Percentiles rank a stretch among this genome's conserved stretches.
Conservation (phyloP, 1,140 invertebrate genomes). For the Lordiphosa collinella region DNA sequence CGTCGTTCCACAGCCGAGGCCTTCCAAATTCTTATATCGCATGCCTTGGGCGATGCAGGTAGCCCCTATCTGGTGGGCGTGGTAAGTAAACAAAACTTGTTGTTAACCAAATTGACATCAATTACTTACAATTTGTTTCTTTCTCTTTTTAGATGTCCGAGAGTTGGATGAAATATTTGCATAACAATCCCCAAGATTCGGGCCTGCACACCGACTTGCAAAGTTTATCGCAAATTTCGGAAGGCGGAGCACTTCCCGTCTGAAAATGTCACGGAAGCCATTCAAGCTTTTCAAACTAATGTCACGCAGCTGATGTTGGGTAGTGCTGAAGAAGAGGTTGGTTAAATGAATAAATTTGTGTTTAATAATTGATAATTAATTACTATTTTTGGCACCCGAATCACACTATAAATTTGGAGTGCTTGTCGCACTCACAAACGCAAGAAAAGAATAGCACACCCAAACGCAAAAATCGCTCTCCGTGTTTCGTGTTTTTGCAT, state of each 20-base stretch:
- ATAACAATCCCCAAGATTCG: constrained; percentile 8
- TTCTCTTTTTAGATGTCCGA: constrained; percentile 84
- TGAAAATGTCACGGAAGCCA: constrained; percentile 3
- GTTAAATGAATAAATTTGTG: no score
- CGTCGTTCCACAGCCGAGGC: constrained; percentile 95
- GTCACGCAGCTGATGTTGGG: not conserved
- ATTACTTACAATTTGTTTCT: not conserved
- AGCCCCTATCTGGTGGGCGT: constrained; percentile 95
- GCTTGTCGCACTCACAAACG: no score
- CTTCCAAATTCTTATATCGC: constrained; percentile 95
- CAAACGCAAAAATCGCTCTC: no score
- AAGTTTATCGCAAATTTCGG: constrained; percentile 54
- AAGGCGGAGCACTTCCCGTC: constrained; percentile 16
- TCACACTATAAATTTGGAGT: no score
- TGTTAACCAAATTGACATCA: not conserved
- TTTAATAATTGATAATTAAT: no score
- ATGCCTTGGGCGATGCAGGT: constrained; percentile 95
- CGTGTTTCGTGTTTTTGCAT: no score
- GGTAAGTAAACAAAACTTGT: constrained; percentile 83
- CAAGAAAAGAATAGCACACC: no score
- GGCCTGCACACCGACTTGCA: constrained; percentile 21
- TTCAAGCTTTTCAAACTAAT: constrained; percentile 1
- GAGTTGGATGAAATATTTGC: constrained; percentile 81
- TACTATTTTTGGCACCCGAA: no score
- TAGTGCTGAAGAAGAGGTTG: not conserved